A percentile compares a stretch with the other conserved stretches of the same genome.
Evolutionary conservation across 2,113 vertebrate genomes (phyloP).

Genomic region (Opisthocomus hoazin): DNA sequence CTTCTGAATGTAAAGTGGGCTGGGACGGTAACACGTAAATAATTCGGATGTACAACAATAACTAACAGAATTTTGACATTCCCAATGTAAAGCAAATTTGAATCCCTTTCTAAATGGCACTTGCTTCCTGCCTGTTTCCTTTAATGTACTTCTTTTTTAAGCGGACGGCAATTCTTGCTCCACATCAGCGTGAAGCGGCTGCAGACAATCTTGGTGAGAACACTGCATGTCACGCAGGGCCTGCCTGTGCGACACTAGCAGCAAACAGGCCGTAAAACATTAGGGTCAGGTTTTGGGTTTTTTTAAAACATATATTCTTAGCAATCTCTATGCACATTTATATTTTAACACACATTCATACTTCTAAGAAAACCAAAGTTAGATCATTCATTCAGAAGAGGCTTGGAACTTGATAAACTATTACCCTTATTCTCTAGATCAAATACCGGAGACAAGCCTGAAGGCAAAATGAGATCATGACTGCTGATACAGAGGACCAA

Average conservation of each 20-base stretch:
- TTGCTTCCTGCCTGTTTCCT: slow-evolving; percentile 14
- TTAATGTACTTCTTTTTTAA: background rate
- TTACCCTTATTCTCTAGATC: background rate
- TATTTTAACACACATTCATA: background rate
- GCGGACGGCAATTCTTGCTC: background rate
- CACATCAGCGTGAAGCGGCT: background rate
- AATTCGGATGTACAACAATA: background rate
- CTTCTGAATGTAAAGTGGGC: background rate
- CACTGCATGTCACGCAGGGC: background rate
- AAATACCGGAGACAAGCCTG: slow-evolving; percentile 32
- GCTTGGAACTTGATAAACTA: slow-evolving; percentile 19
- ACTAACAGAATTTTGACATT: background rate
- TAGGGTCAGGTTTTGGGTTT: background rate
- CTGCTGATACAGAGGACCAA: slow-evolving; percentile 15
- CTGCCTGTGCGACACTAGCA: background rate
- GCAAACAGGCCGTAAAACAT: background rate
- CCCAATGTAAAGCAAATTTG: background rate
- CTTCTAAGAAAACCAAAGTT: background rate
- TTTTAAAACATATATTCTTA: background rate
- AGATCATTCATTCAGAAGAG: background rate
- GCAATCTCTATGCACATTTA: background rate
- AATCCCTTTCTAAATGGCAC: background rate
- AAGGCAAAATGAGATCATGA: slow-evolving; percentile 9
- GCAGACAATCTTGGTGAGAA: background rate
- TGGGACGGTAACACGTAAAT: accelerated